A percentile compares a stretch with the other conserved stretches of the same genome.
phyloP scores from a whole-genome alignment of 1,140 invertebrate species.

The Drosophila baimaii region DNA sequence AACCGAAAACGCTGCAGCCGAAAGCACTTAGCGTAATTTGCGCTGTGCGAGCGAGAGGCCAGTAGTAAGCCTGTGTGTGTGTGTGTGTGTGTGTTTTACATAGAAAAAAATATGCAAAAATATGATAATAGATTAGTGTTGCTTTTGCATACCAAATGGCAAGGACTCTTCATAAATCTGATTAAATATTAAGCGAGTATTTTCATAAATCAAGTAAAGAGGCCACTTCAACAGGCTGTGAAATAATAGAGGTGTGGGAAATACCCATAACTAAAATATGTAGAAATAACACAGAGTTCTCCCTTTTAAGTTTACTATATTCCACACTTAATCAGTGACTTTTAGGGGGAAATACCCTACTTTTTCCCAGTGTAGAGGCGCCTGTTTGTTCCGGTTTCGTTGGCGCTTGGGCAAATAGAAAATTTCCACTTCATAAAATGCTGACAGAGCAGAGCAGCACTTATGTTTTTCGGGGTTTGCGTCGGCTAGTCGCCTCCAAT shows the following conservation, averaged over 20 bases:
- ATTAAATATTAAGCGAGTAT: slow-evolving; percentile 15
- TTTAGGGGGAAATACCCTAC: background rate
- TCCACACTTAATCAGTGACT: background rate
- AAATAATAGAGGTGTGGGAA: too few relatives aligned
- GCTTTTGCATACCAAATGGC: background rate
- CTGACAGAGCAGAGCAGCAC: slow-evolving; percentile 71
- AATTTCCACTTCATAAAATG: slow-evolving; percentile 79
- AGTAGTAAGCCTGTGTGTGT: slow-evolving; percentile 5
- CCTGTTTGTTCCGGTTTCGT: slow-evolving; percentile 77
- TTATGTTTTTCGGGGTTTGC: slow-evolving; percentile 63
- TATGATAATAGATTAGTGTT: slow-evolving; percentile 1
- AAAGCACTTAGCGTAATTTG: slow-evolving; percentile 82
- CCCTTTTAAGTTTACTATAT: background rate
- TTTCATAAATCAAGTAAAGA: background rate
- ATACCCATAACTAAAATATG: too few relatives aligned
- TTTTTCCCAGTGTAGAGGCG: background rate
- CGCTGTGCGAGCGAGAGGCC: slow-evolving; percentile 37
- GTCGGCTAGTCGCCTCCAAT: slow-evolving; percentile 43
- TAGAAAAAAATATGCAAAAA: slow-evolving; percentile 32
- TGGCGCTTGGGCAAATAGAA: slow-evolving; percentile 77
- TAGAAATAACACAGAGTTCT: too few relatives aligned
- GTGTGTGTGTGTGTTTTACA: slow-evolving; percentile 12
- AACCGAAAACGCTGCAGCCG: slow-evolving; percentile 69
- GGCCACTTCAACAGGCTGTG: too few relatives aligned
- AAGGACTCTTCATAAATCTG: slow-evolving; percentile 1